Conservation (phyloP, 2,888 invertebrate species). For the Pandemis cinnamomeana region DNA sequence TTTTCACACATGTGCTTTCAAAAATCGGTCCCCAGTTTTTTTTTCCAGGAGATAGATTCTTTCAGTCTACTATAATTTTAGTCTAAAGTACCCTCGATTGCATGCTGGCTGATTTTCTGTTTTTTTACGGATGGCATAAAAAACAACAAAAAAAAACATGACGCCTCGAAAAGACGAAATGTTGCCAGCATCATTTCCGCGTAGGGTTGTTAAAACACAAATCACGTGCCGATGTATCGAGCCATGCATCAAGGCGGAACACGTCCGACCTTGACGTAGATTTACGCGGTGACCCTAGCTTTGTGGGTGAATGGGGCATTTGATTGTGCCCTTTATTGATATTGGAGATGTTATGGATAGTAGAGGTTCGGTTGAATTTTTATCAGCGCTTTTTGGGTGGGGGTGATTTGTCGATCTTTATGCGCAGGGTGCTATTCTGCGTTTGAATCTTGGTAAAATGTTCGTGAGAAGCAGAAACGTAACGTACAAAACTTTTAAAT, state of each 20-base stretch:
- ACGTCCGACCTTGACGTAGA: conserved; percentile 67
- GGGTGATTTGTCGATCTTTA: background rate
- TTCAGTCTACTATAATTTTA: too few species aligned
- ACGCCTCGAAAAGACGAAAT: background rate
- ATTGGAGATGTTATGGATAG: conserved; percentile 39
- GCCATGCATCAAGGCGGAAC: conserved; percentile 57
- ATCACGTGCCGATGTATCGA: conserved; percentile 68
- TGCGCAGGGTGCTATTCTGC: background rate
- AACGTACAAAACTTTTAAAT: too few species aligned
- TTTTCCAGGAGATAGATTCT: too few species aligned
- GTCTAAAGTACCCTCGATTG: too few species aligned
- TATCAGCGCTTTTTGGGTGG: background rate
- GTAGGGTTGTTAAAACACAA: conserved; percentile 56
- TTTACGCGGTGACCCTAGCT: conserved; percentile 65
- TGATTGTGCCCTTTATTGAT: conserved; percentile 40
- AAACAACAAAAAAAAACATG: conserved; percentile 6
- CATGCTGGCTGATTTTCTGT: background rate
- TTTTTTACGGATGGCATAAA: conserved; percentile 14
- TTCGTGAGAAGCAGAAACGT: too few species aligned
- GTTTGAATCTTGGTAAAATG: background rate
- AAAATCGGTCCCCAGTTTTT: too few species aligned
- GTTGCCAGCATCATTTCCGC: conserved; percentile 27
- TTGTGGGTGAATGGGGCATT: conserved; percentile 52
- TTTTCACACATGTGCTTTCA: too few species aligned
- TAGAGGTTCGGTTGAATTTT: conserved; percentile 29